Conservation (phyloP, 2,797 vertebrate genomes). For the Micrastur ruficollis region DNA sequence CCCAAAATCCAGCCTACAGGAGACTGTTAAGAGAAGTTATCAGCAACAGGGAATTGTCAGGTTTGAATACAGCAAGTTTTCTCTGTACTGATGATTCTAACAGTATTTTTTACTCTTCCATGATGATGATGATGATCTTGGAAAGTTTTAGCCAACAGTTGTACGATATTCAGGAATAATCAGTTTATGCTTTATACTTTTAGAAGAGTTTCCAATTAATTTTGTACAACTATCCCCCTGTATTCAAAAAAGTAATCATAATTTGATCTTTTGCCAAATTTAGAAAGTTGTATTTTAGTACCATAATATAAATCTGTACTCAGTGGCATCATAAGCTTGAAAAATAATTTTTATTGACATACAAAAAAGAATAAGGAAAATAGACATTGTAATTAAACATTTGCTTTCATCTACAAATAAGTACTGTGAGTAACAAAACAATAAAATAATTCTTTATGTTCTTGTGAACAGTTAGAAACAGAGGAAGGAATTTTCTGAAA, state of each 20-base stretch:
- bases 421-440: slow-evolving; percentile 20
- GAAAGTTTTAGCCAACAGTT: background rate
- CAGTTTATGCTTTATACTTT: background rate
- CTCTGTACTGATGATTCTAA: background rate
- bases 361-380: slow-evolving; percentile 56
- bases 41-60: background rate
- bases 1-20: background rate
- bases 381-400: slow-evolving; percentile 26
- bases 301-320: background rate
- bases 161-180: background rate
- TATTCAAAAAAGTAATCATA: background rate
- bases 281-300: background rate
- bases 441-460: slow-evolving; percentile 32
- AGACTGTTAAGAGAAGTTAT: background rate
- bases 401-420: slow-evolving; percentile 31
- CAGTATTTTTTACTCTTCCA: background rate
- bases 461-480: slow-evolving; percentile 10
- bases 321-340: background rate
- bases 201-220: background rate
- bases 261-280: background rate
- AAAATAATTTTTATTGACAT: slow-evolving; percentile 70
- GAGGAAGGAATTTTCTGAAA: background rate
- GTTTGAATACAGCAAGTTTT: background rate
- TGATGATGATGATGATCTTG: background rate
- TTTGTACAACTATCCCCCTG: background rate